Base-by-base conservation (phyloP, 2,797 vertebrate species). In the Spatula clypeata region DNA sequence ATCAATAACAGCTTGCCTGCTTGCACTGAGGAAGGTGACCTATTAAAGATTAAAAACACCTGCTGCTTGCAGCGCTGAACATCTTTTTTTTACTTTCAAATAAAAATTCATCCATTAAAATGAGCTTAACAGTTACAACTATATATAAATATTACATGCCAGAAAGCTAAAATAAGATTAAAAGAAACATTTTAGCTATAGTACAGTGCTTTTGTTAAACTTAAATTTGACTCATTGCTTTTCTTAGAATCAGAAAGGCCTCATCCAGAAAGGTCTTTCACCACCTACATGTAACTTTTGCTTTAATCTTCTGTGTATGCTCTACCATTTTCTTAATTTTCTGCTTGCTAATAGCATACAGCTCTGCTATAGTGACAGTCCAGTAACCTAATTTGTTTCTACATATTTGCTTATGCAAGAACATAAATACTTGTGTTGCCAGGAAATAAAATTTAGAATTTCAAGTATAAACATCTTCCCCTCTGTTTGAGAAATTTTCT, bases 21-120 rank as follows among this genome's bases (percentile, higher is more conserved):
- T 98, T 97, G 97, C 98, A 97, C 98, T 96, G 97, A 98, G 98
- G 98, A 99, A 99, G 98, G 98, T 99, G 98, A 99, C 98, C 98
- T 98, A 98, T 97, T 98, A 97, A 98, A 98, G 98, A 98, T 98
- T 98, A 98, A 98, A 98, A 98, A 98, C 97, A 98, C 98, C 98
- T 98, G 98, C 98, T 98, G 98, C 98, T 98, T 86, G 80, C 96
- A 97, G 97, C 82, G 85, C 79, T 95, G 97, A 98, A 98, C 97
- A 98, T 97, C 96, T 94, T 98, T 97, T 97, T 94, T 97, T 96
- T 96, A 97, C 96, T 98, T 98, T 98, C 95, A 97, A 97, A 98
- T 96, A 94, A 97, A 98, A 98, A 97, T 94, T 93, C 84, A 89
- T 83, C 97, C 97, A 97, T 97, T 98, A 97, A 97, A 98, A 97